These are phyloP conservation scores for Dorcus parallelipipedus DNA, from an alignment of 2,888 invertebrate species.

Conservation along the genomic window DNA sequence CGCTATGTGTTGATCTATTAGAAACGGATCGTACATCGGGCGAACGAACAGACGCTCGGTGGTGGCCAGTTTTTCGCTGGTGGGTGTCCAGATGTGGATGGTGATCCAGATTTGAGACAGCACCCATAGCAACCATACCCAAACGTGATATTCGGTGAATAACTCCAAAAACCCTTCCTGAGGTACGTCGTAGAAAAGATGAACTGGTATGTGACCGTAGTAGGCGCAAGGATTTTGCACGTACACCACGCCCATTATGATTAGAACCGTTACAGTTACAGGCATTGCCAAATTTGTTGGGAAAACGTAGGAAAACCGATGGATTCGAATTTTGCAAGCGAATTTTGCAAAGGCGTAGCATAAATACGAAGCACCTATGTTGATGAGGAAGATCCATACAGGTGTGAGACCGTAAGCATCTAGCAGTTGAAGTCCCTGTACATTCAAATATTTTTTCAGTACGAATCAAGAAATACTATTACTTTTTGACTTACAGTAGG, in stretches of 20 bases:
- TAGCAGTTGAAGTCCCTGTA: neutral
- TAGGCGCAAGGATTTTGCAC: constrained; percentile 68
- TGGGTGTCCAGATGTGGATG: constrained; percentile 80
- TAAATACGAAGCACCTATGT: constrained; percentile 63
- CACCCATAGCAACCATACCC: constrained; percentile 80
- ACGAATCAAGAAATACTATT: constrained; percentile 13
- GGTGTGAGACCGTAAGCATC: constrained; percentile 41
- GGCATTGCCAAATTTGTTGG: constrained; percentile 78
- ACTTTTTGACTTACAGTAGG: constrained; percentile 26
- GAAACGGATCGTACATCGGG: constrained; percentile 77
- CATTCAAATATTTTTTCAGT: neutral
- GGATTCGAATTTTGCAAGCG: constrained; percentile 86
- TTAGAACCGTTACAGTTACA: constrained; percentile 64
- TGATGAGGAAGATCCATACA: constrained; percentile 62
- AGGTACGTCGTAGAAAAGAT: constrained; percentile 78
- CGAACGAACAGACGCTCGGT: constrained; percentile 81
- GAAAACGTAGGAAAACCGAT: constrained; percentile 81
- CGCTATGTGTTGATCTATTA: constrained; percentile 81
- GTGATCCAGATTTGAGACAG: constrained; percentile 85
- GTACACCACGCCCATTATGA: constrained; percentile 63
- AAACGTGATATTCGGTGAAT: constrained; percentile 60
- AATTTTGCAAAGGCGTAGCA: constrained; percentile 71
- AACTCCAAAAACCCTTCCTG: constrained; percentile 52
- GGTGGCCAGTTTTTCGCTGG: constrained; percentile 76
- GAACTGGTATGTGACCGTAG: constrained; percentile 75